Base-by-base conservation (phyloP, 2,888 invertebrate species). In the Spisula solida region DNA sequence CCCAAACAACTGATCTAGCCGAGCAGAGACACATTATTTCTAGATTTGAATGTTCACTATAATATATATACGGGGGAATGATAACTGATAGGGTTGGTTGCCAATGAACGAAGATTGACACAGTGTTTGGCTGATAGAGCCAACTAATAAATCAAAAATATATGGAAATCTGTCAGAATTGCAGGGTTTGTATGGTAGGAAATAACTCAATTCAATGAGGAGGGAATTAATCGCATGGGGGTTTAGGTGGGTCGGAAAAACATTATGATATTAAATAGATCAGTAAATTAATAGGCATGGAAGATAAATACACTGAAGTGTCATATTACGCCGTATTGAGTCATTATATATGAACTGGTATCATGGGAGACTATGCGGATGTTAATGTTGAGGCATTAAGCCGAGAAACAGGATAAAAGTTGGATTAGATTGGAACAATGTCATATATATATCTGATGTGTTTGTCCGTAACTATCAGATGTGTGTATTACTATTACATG, bases 211-310 rank as follows among this genome's bases (percentile, higher is more conserved):
- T 6, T 56, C 18, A 16, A n/a, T 56, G n/a, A 56, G 60, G 6
- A 66, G 2, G 60, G 25, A n/a, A 25, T 25, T 66, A 25, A 66
- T 25, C 25, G n/a, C 25, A 66, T 41, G 60, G 20, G 18, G 60
- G 1, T 66, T 66, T 5, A 66, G 20, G 12, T 25, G 25, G 60
- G 25, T 66, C n/a, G 60, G 60, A 25, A 66, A 20, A 66, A 6
- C n/a, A 66, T 10, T 66, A 66, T 66, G 60, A 66, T 4, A 25
- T 66, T 20, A 10, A n/a, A 66, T 25, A 25, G 4, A 66, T 66
- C 25, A 66, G n/a, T 20, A n/a, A n/a, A 66, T 66, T 66, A 66
- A 66, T 66, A 66, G 60, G 60, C 60, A n/a, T 66, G 10, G 25
- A 18, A 56, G 20, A 56, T 56, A 56, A 56, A 56, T 56, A 56